Evolutionary conservation across 2,113 vertebrate species (phyloP).

Genomic region (Pygoscelis adeliae): DNA sequence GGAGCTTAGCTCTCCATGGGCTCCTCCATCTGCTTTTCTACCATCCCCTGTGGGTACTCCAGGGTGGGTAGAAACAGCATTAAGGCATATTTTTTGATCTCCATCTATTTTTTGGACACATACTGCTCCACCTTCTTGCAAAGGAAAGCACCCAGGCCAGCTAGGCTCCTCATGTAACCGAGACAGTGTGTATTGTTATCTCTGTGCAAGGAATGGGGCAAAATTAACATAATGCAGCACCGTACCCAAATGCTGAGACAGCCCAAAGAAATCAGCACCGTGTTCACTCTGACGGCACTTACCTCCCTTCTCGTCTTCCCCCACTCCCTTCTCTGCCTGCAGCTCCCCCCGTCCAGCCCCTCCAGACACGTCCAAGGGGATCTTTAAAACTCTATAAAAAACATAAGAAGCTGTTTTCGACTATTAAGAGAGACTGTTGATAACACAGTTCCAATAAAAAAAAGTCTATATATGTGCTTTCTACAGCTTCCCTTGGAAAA

Average conservation of each 20-base stretch:
- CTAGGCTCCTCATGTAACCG: rapidly evolving
- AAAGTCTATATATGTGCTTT: conserved; percentile 65
- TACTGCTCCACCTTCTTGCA: neutral
- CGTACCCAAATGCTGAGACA: neutral
- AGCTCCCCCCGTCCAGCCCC: neutral
- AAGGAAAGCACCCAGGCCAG: neutral
- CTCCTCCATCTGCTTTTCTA: neutral
- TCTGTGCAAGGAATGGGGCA: neutral
- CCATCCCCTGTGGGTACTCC: neutral
- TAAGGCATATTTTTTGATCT: neutral
- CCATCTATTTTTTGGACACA: neutral
- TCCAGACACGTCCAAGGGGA: conserved; percentile 21
- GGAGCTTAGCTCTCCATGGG: neutral
- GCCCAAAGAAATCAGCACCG: neutral
- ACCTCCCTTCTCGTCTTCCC: neutral
- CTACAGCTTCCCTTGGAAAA: conserved; percentile 69
- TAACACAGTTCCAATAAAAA: conserved; percentile 74
- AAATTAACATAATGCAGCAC: neutral
- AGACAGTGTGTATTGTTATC: rapidly evolving
- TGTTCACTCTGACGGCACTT: neutral
- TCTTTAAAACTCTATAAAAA: conserved; percentile 74
- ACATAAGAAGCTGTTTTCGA: conserved; percentile 70
- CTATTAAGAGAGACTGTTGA: conserved; percentile 72
- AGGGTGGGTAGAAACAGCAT: neutral
- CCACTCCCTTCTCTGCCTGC: neutral